Base-by-base conservation (phyloP, 2,797 vertebrate species). In the Pangasius sanitwongsei region DNA sequence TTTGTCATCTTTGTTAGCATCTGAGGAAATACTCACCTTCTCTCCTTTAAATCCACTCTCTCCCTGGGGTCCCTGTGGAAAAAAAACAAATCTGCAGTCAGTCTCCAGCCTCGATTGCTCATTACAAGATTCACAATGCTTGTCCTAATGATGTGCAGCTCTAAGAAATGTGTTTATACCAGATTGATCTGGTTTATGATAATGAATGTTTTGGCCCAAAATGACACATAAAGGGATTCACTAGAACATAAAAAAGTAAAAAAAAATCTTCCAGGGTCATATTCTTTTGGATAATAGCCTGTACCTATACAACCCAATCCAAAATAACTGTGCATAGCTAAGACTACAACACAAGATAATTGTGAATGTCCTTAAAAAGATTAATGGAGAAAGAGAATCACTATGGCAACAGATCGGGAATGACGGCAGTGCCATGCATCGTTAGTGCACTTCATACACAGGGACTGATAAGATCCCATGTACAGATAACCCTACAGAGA, bases 11-110 rank as follows among this genome's bases (percentile, higher is more conserved):
- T 57, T 75, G 48, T 57, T 20, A 80, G 28, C 37, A 41, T 57
- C 8, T 4, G 74, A 72, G 41, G 20, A 25, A 5, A 86, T 90
- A 94, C 90, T 95, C 59, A 97, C 96, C 92, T 48, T 92, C 1
- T 96, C 94, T 90, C 96, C 96, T 92, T 85, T 92, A 86, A 95
- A 94, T 13, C 96, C 96, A 7, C 1, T 88, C 4, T 93, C 93
- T 2, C 96, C 96, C 78, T 95, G 95, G 48, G 87, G 90, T 69
- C 96, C 96, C 96, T 97, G 90, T 53, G 67, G 86, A 34, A 88
- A 77, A 59, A 23, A 67, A 87, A 44, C 1, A 50, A 89, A 69
- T 69, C 48, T n/a, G 5, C 4, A 69, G 41, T 85, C 53, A 86
- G n/a, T 87, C 20, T 44, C 31, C 59, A 85, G 11, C 28, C 28